Base-by-base conservation (phyloP, 2,797 vertebrate genomes). In the Luscinia luscinia region DNA sequence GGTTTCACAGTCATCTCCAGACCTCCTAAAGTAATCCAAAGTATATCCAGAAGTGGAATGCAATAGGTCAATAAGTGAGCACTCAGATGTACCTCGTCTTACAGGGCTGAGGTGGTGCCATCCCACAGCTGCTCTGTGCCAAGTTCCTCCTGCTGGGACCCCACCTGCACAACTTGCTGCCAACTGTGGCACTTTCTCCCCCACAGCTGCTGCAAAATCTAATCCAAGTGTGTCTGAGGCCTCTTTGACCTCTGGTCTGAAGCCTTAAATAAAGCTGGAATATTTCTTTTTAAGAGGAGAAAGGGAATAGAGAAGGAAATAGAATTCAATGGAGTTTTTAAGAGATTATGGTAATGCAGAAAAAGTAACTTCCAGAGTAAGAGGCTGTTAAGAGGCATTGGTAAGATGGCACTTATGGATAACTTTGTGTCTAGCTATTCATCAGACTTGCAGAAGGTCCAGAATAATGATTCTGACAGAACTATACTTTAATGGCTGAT, bases 211-310 rank as follows among this genome's bases (percentile, higher is more conserved):
- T 76, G 45, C 58, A 52, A 74, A 73, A n/a, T 27, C 48, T 85
- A 87, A 89, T 79, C 84, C 58, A 64, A 49, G 11, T 21, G 57
- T 75, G 38, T 34, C 78, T 76, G 64, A 67, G 72, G 52, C 9
- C 28, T 88, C 41, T 0, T 80, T 89, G 62, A 72, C 58, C 81
- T 90, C 43, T 70, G 36, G 10, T 58, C 49, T 76, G 66, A 76
- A 91, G 69, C 21, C 83, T 94, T 84, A 91, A 93, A 84, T 78
- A 84, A 73, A 72, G 52, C 15, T 89, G 54, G 32, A 90, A 54
- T 64, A 3, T 2, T 58, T 91, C 8, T 7, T 61, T 75, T 62
- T 41, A 67, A 49, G 18, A 72, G 46, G 30, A 69, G 32, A 67
- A 84, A 80, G 32, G n/a, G 84, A 89, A 74, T 4, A 34, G 23